Evolutionary conservation across 2,888 invertebrate species (phyloP).

Genomic region (Ormyrus rosae): DNA sequence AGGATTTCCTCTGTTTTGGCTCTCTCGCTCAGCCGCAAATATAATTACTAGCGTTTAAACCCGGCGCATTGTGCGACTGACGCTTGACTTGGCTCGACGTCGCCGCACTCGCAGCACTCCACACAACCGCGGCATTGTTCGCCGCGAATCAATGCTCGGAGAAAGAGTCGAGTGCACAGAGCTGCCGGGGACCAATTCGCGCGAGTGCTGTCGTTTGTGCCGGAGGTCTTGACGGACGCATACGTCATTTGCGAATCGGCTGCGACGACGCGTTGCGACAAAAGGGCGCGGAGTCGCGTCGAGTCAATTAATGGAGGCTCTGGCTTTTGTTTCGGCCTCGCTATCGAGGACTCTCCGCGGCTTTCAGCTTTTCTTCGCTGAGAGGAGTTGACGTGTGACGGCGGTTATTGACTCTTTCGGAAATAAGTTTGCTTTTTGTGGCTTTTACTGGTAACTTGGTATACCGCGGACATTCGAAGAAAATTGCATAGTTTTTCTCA

Average conservation of each 20-base stretch:
- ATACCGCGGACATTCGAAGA: too few species aligned
- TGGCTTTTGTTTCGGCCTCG: neutral
- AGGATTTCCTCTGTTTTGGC: constrained; percentile 42
- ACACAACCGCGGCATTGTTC: too few species aligned
- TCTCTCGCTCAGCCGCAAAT: constrained; percentile 71
- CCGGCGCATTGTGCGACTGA: constrained; percentile 71
- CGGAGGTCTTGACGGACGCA: neutral
- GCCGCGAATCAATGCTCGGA: constrained; percentile 15
- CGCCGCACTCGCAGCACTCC: constrained; percentile 59
- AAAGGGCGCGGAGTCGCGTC: neutral
- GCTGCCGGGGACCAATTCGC: neutral
- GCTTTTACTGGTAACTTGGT: too few species aligned
- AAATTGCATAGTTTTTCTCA: too few species aligned
- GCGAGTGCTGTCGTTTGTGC: constrained; percentile 3
- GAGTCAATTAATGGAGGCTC: constrained; percentile 16
- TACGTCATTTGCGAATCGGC: too few species aligned
- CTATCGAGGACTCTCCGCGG: too few species aligned
- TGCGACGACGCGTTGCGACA: neutral
- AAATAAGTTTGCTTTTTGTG: too few species aligned
- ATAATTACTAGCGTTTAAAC: constrained; percentile 76
- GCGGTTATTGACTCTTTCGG: too few species aligned
- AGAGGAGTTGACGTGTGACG: too few species aligned
- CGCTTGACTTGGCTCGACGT: constrained; percentile 72
- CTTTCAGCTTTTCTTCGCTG: too few species aligned
- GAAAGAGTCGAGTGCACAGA: constrained; percentile 19